These are phyloP conservation scores for Masnerella sp. DNA, from an alignment of 2,888 invertebrate genomes.

Conservation along the genomic window DNA sequence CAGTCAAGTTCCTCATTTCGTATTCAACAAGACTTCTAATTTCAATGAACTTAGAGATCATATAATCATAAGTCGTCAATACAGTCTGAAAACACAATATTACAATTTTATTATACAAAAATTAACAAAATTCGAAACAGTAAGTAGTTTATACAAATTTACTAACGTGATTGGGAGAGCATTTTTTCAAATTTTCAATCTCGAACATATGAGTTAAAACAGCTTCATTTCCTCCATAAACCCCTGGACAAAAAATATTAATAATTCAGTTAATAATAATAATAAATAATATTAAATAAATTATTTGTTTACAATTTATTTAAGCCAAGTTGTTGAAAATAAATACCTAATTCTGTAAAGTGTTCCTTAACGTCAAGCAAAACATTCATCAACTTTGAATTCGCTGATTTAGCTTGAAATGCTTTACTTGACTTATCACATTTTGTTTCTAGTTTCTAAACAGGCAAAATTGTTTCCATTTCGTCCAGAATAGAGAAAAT, in stretches of 20 bases:
- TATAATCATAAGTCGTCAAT: neutral
- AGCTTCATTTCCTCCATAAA: slow-evolving; percentile 82
- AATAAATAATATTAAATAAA: too few relatives aligned
- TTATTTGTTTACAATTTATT: too few relatives aligned
- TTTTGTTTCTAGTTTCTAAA: neutral
- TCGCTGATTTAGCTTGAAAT: slow-evolving; percentile 66
- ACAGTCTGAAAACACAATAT: slow-evolving; percentile 27
- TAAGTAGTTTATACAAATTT: too few relatives aligned
- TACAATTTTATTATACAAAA: neutral
- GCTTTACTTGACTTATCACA: slow-evolving; percentile 64
- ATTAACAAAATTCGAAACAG: too few relatives aligned
- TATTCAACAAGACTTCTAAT: slow-evolving; percentile 79
- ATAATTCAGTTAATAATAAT: too few relatives aligned
- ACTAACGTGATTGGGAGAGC: neutral
- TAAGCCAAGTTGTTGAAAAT: too few relatives aligned
- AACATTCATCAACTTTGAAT: slow-evolving; percentile 77
- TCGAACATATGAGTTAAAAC: slow-evolving; percentile 80
- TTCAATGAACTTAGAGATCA: slow-evolving; percentile 61
- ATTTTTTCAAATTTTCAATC: neutral
- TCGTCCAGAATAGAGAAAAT: neutral
- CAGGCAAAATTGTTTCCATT: neutral
- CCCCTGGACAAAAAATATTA: too few relatives aligned
- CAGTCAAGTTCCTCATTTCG: slow-evolving; percentile 78
- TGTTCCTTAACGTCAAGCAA: slow-evolving; percentile 79
- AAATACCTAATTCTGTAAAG: slow-evolving; percentile 79